These are phyloP conservation scores for Cataglyphis livida DNA, from an alignment of 2,888 invertebrate species.

Conservation along the genomic window DNA sequence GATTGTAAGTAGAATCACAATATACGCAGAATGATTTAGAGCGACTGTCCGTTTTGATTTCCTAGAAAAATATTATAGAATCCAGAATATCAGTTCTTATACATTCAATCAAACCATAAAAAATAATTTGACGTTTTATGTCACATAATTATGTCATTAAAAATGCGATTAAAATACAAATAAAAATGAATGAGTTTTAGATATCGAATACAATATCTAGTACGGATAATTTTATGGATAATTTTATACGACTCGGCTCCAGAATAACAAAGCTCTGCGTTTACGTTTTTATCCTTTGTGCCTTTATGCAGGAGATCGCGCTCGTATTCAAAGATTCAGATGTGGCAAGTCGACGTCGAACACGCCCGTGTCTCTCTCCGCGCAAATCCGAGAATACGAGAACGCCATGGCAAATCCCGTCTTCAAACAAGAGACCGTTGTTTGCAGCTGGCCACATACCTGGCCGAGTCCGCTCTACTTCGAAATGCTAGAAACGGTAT, in stretches of 20 bases:
- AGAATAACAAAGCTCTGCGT: constrained; percentile 7
- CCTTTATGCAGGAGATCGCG: background rate
- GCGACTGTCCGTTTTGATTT: background rate
- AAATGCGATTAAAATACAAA: background rate
- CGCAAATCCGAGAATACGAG: constrained; percentile 66
- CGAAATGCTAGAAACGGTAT: constrained; percentile 71
- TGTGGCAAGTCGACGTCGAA: constrained; percentile 40
- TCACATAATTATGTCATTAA: background rate
- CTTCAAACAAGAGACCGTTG: constrained; percentile 71
- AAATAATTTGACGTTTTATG: background rate
- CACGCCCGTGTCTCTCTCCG: constrained; percentile 61
- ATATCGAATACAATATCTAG: background rate
- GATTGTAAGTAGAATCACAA: constrained; percentile 72
- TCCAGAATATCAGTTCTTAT: background rate
- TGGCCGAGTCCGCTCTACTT: constrained; percentile 59
- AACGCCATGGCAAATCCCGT: constrained; percentile 71
- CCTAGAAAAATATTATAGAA: background rate
- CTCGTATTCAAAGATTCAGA: constrained; percentile 40
- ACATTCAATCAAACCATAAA: background rate
- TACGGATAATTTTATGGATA: background rate
- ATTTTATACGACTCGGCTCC: background rate
- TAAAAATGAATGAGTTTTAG: background rate
- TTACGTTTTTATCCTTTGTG: constrained; percentile 19
- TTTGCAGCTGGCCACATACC: constrained; percentile 72
- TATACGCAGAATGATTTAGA: constrained; percentile 46